A percentile compares a stretch with the other conserved stretches of the same genome.
Evolutionary conservation across 37 sponge, comb jelly and placozoan genomes (phyloP).

Genomic region (Amphimedon queenslandica): DNA sequence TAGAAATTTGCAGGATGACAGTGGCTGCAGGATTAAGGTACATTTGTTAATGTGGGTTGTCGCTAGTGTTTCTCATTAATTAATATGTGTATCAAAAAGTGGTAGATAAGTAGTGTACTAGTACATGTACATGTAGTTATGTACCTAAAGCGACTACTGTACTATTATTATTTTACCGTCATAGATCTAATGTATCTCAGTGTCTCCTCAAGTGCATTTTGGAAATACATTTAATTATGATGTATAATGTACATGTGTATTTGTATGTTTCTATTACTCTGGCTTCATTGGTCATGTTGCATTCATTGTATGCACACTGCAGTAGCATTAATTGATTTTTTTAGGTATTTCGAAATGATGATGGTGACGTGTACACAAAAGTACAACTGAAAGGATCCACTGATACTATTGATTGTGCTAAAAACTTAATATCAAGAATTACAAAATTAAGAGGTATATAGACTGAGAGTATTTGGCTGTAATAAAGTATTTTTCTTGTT

Average conservation of each 20-base stretch:
- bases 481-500: no score
- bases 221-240: no score
- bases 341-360: not conserved
- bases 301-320: no score
- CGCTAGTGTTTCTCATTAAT: not conserved
- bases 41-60: not conserved
- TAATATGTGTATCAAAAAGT: not conserved
- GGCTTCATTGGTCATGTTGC: not conserved
- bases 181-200: no score
- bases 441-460: not conserved
- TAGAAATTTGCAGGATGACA: slow-evolving; percentile 35
- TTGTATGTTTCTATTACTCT: not conserved
- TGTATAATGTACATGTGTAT: not conserved
- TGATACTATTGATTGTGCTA: slow-evolving; percentile 8
- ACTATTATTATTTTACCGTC: not conserved
- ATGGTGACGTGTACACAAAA: not conserved
- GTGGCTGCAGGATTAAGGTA: slow-evolving; percentile 52
- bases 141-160: not conserved
- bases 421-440: slow-evolving; percentile 13
- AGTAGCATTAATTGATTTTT: no score
- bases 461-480: not conserved
- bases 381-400: slow-evolving; percentile 20
- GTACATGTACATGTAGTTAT: slow-evolving; percentile 1
- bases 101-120: not conserved
- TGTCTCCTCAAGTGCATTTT: no score